Base-by-base conservation (phyloP, 2,888 invertebrate genomes). In the Lasioglossum marginatum region DNA sequence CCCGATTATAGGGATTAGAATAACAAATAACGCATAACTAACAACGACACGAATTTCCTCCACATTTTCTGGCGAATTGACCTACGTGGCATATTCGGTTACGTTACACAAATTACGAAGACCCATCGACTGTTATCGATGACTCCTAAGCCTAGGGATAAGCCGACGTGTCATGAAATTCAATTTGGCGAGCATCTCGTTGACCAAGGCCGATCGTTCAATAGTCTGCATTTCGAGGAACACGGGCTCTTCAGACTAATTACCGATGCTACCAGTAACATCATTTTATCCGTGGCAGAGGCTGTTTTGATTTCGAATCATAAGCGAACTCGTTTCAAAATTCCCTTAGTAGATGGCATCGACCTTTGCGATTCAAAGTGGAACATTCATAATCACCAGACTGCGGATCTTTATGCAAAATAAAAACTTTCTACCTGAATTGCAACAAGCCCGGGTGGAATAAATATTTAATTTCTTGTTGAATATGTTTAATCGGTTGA, bases 111-210 rank as follows among this genome's bases (percentile, higher is more conserved):
- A 87, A 48, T 16, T 76, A 73, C 63, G 27, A 37, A 70, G 57
- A 74, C 23, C 68, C 78, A 71, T 43, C 71, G 72, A 82, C 85
- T 45, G 31, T 71, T 77, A 66, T 27, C n/a, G 77, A 79, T 77
- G 73, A 71, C 73, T 27, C 60, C 40, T 10, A 43, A 70, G 52
- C 72, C 19, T 85, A 60, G 34, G 45, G 43, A 37, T 19, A 27
- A 76, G 74, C 66, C 12, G 37, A 74, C 52, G 76, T 73, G 45
- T 52, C 72, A 66, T 40, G 76, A 63, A 86, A 48, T 73, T 45
- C 16, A 48, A 81, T 4, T n/a, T 14, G n/a, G 66, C n/a, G 52
- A 43, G 37, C 16, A 60, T 34, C 45, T 31, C 40, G 31, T 43
- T 23, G 23, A 70, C 37, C 34, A 40, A 23, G 40, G 63, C 48